These are phyloP conservation scores for Nomada flava DNA, from an alignment of 2,888 invertebrate genomes.

Conservation along the genomic window DNA sequence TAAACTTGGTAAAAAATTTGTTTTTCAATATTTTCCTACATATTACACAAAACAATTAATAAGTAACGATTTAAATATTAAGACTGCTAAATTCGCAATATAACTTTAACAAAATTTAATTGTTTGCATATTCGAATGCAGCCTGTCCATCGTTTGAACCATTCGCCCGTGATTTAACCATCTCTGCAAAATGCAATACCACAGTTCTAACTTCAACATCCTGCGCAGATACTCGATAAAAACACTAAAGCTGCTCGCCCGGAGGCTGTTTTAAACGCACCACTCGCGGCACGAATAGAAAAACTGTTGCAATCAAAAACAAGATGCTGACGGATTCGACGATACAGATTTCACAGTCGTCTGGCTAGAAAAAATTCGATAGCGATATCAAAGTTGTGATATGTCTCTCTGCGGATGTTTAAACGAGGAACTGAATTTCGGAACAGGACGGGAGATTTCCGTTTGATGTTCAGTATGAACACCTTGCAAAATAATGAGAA, in stretches of 20 bases:
- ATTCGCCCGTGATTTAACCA: neutral
- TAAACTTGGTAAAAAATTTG: too few relatives aligned
- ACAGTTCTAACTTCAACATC: neutral
- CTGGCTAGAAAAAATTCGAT: neutral
- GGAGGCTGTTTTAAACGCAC: neutral
- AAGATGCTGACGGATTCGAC: neutral
- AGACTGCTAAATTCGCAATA: neutral
- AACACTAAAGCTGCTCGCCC: neutral
- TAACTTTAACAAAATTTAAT: neutral
- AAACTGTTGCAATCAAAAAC: neutral
- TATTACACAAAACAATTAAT: too few relatives aligned
- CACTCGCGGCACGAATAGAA: neutral
- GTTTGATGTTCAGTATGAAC: conserved; percentile 13
- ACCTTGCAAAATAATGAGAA: too few relatives aligned
- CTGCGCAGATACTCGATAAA: neutral
- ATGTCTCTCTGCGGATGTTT: conserved; percentile 19
- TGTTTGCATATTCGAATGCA: neutral
- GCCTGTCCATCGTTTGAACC: neutral
- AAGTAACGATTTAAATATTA: neutral
- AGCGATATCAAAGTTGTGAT: conserved; percentile 39
- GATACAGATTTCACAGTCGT: conserved; percentile 1
- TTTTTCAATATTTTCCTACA: too few relatives aligned
- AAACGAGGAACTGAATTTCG: conserved; percentile 62
- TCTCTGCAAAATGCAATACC: neutral
- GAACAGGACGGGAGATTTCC: conserved; percentile 27